Conservation (phyloP, 1,140 invertebrate species). For the Drosophila murphyi region DNA sequence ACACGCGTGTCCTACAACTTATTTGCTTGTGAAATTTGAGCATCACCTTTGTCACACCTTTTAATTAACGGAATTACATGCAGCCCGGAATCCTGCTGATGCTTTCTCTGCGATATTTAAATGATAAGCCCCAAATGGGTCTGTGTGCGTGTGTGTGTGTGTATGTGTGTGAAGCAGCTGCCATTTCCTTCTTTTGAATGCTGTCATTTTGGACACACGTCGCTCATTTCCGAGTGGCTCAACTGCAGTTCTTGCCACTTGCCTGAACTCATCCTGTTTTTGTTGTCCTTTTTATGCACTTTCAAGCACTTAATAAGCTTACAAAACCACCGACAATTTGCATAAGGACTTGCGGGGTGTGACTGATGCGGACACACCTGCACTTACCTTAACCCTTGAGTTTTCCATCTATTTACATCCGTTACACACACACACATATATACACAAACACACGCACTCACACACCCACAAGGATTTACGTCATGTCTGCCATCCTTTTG, state of each 20-base stretch:
- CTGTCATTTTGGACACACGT: conserved; percentile 37
- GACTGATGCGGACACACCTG: conserved; percentile 34
- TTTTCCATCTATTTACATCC: conserved; percentile 69
- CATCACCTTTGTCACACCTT: conserved; percentile 60
- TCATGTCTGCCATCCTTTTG: conserved; percentile 37
- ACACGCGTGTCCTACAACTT: conserved; percentile 25
- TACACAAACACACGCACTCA: conserved; percentile 25
- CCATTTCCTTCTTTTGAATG: conserved; percentile 45
- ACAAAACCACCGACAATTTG: conserved; percentile 75
- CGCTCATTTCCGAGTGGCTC: conserved; percentile 53
- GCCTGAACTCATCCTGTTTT: background rate
- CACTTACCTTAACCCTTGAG: conserved; percentile 76
- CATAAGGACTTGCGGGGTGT: conserved; percentile 21
- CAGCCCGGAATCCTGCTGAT: conserved; percentile 5
- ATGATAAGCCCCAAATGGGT: conserved; percentile 6
- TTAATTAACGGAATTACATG: conserved; percentile 71
- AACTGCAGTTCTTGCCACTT: conserved; percentile 39
- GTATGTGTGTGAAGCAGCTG: conserved; percentile 20
- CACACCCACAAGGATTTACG: conserved; percentile 41
- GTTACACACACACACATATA: conserved; percentile 14
- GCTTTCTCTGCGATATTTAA: conserved; percentile 23
- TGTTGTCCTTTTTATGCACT: conserved; percentile 64
- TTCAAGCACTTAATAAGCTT: conserved; percentile 77
- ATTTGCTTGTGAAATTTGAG: conserved; percentile 55
- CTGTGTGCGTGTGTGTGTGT: background rate